These are phyloP conservation scores for Scopus umbretta DNA, from an alignment of 2,113 vertebrate species.

Conservation along the genomic window DNA sequence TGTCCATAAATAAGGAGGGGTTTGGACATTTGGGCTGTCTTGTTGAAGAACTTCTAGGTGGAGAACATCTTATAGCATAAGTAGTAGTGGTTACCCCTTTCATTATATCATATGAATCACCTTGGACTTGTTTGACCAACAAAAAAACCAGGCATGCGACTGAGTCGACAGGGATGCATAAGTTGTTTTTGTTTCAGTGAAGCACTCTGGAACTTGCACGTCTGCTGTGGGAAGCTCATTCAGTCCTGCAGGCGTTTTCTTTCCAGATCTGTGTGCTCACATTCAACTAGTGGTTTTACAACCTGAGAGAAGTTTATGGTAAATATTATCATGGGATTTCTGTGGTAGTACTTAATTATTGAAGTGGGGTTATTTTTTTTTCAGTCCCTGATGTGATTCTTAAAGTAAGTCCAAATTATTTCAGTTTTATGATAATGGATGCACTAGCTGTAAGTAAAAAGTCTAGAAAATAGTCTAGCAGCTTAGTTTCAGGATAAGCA, in stretches of 20 bases:
- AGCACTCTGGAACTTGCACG: neutral
- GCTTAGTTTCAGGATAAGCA: neutral
- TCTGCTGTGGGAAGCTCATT: neutral
- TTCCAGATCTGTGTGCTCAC: neutral
- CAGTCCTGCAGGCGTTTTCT: neutral
- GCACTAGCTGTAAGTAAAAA: neutral
- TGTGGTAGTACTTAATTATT: neutral
- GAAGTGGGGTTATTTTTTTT: neutral
- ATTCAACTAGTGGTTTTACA: neutral
- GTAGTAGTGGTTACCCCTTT: neutral
- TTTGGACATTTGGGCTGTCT: neutral
- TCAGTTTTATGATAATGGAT: neutral
- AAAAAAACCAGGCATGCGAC: rapidly evolving
- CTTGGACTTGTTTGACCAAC: neutral
- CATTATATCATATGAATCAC: neutral
- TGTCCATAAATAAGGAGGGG: neutral
- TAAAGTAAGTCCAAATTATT: neutral
- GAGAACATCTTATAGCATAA: neutral
- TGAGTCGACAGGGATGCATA: neutral
- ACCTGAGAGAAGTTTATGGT: neutral
- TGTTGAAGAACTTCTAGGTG: neutral
- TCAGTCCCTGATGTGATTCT: neutral
- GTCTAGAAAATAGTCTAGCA: neutral
- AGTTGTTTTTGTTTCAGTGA: neutral
- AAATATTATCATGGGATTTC: neutral